Base-by-base conservation (phyloP, 1,140 invertebrate genomes). In the Streblospio benedicti region DNA sequence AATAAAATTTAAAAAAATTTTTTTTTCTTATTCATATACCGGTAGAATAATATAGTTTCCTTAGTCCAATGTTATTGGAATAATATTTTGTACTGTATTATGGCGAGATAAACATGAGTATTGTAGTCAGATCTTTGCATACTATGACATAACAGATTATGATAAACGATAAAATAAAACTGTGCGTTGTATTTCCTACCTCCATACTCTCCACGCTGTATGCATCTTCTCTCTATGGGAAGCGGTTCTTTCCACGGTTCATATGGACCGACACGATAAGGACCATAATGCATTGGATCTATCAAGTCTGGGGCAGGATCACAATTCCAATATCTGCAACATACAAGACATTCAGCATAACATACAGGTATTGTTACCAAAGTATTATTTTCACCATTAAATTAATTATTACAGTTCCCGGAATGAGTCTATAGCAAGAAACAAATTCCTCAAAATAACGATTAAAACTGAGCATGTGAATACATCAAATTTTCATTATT, bases 191-290 rank as follows among this genome's bases (percentile, higher is more conserved):
- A 4, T 38, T 33, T 20, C 31, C 14, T 54, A 9, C 43, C 44
- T 49, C 57, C 51, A 16, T 25, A n/a, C 5, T 3, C 9, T 28
- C 30, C 18, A 18, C 5, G n/a, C 32, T 41, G 30, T n/a, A n/a
- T 49, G 12, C 18, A n/a, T n/a, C 1, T 25, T 16, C 12, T 27
- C 51, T 45, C 30, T 31, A 16, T 27, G 4, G 38, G 35, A 16
- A 28, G 12, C 28, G 23, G 23, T 38, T 27, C 27, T 20, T 23
- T 25, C 9, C 23, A 44, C 16, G 54, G 45, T 27, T 50, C 45
- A 38, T 18, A 59, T 52, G 57, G 57, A 52, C 57, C 57, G n/a
- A 52, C 30, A 27, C 57, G 2, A 49, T 59, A 52, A 12, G 44
- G 44, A 4, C 57, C 57, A 14, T 59, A 53, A 33, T 59, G 57